Base-by-base conservation (phyloP, 2,797 vertebrate genomes). In the Chromobotia macracanthus region DNA sequence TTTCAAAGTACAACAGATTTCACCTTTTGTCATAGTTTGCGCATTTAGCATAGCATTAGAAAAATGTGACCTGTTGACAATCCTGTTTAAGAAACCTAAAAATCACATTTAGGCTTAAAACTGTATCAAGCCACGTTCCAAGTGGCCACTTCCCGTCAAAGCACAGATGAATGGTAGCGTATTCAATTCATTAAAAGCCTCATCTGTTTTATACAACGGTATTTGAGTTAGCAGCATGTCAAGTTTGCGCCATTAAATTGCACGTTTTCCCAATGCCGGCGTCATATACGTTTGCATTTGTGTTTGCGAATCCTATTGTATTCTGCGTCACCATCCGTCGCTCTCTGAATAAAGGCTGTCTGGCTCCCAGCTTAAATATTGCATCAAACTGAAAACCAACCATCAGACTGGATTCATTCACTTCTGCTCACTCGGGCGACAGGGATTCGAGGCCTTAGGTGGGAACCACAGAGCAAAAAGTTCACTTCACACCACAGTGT, bases 371-470 rank as follows among this genome's bases (percentile, higher is more conserved):
- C 95, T 95, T 87, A 87, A 93, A 94, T 94, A 93, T 93, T 93
- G 92, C 93, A 88, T 92, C 90, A 91, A 94, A 93, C 90, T 94
- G n/a, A n/a, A 95, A 94, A 91, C 93, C 89, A 93, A 92, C 93
- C 89, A 95, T 95, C 94, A 94, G 90, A 92, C 90, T 89, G 86
- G 86, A 95, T 95, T 91, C 93, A 92, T 91, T 95, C 94, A 94
- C 92, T 91, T 93, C 90, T 95, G 95, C 91, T 94, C 94, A 94
- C 91, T 94, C 92, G 88, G 93, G 94, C 93, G 91, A 92, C 91
- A 91, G 88, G 76, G 88, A 84, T 86, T 89, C 84, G 78, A 92
- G 92, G 91, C 93, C 93, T 94, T 93, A 93, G 94, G 92, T 91
- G 83, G 88, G 91, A 91, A 89, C 90, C 91, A 87, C 89, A 91